phyloP scores from a whole-genome alignment of 2,113 vertebrate genomes.

The Antechinus flavipes region DNA sequence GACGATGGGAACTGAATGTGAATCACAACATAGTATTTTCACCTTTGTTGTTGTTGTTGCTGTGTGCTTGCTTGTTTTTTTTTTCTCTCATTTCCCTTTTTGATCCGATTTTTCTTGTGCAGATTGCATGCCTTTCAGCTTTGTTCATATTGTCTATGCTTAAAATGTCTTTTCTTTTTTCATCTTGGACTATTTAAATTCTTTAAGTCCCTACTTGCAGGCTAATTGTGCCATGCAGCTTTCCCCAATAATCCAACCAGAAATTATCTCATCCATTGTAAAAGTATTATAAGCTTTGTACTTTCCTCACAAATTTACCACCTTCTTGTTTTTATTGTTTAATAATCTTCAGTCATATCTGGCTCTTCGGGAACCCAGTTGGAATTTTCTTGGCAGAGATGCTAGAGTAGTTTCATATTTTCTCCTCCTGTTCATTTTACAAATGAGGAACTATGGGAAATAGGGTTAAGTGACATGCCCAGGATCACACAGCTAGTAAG shows the following conservation, averaged over 20 bases:
- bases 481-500: not conserved
- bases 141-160: not conserved
- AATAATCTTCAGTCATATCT: not conserved
- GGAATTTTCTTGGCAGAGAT: not conserved
- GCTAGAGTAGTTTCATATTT: not conserved
- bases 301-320: not conserved
- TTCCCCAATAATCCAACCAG: not conserved
- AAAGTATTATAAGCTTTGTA: not conserved
- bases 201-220: not conserved
- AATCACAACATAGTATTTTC: too few species aligned
- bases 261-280: not conserved
- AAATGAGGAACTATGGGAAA: not conserved
- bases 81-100: too few species aligned
- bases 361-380: not conserved
- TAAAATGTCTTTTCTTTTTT: not conserved
- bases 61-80: too few species aligned
- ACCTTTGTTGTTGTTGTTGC: too few species aligned
- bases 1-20: too few species aligned
- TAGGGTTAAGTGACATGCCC: not conserved
- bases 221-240: not conserved
- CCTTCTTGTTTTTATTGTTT: not conserved
- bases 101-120: too few species aligned
- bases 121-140: not conserved
- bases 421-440: not conserved
- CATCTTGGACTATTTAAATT: not conserved